Evolutionary conservation across 2,888 invertebrate species (phyloP).

Genomic region (Hemistola chrysoprasaria): DNA sequence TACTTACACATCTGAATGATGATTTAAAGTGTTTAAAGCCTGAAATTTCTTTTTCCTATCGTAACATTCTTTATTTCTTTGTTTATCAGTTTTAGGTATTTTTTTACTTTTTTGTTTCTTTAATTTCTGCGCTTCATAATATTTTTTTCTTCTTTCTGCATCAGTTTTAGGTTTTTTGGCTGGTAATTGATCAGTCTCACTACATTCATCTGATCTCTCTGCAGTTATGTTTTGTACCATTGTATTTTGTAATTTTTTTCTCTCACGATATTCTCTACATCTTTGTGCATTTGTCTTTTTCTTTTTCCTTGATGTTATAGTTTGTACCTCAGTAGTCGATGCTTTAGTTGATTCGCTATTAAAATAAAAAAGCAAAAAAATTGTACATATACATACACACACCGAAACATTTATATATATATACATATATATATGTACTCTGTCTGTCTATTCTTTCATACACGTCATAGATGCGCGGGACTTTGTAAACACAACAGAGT

Average conservation of each 20-base stretch:
- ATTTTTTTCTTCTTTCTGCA: constrained; percentile 35
- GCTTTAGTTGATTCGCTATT: constrained; percentile 31
- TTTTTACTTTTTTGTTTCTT: constrained; percentile 31
- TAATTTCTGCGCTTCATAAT: constrained; percentile 34
- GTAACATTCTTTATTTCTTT: constrained; percentile 30
- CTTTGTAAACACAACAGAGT: too few relatives aligned
- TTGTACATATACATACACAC: constrained; percentile 1
- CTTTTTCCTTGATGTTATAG: constrained; percentile 24
- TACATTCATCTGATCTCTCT: constrained; percentile 35
- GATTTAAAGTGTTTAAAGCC: constrained; percentile 28
- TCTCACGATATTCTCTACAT: constrained; percentile 40
- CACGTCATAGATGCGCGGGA: too few relatives aligned
- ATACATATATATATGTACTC: too few relatives aligned
- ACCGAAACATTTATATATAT: constrained; percentile 7
- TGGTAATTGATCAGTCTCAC: constrained; percentile 31
- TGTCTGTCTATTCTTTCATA: too few relatives aligned
- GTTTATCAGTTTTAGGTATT: constrained; percentile 31
- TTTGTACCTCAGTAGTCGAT: constrained; percentile 31
- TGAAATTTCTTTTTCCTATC: constrained; percentile 25
- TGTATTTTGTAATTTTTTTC: constrained; percentile 35
- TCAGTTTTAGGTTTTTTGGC: constrained; percentile 34
- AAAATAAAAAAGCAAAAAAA: constrained; percentile 22
- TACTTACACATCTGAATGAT: constrained; percentile 25
- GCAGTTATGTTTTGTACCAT: constrained; percentile 36
- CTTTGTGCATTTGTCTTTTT: constrained; percentile 38